A percentile compares a stretch with the other conserved stretches of the same genome.
phyloP scores from a whole-genome alignment of 2,113 vertebrate genomes.

The Nycticryphes semicollaris region DNA sequence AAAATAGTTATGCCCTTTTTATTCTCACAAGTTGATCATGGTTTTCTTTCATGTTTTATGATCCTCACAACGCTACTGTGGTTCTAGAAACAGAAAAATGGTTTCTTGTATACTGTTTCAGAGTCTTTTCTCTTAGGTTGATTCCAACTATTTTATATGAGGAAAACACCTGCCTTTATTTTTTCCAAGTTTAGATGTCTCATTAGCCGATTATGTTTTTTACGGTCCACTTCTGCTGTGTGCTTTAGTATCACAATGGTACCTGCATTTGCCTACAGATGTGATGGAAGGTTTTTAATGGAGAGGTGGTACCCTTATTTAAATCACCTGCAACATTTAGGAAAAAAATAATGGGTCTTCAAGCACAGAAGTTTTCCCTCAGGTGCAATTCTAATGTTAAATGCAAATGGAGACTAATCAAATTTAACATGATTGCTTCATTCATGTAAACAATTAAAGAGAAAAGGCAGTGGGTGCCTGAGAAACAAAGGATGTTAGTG shows the following conservation, averaged over 20 bases:
- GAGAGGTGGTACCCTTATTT: not conserved
- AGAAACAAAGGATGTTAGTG: rapidly evolving
- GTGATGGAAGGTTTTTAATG: not conserved
- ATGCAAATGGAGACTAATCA: not conserved
- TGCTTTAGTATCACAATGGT: not conserved
- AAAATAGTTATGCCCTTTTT: not conserved
- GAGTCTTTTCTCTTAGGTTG: not conserved
- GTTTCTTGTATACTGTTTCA: not conserved
- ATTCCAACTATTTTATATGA: not conserved
- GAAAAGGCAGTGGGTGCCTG: not conserved
- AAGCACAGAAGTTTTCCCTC: not conserved
- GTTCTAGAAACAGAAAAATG: not conserved
- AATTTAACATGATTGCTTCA: not conserved
- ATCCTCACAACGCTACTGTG: not conserved
- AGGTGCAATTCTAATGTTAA: not conserved
- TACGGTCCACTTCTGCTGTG: not conserved
- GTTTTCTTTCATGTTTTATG: not conserved
- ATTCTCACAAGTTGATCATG: not conserved
- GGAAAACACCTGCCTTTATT: not conserved
- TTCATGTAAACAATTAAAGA: not conserved
- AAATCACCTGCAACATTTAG: not conserved
- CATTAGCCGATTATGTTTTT: not conserved
- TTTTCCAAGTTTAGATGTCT: not conserved
- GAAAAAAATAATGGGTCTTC: not conserved
- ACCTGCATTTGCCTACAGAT: not conserved